phyloP scores from a whole-genome alignment of 1,140 invertebrate genomes.

The Metaphire vulgaris region DNA sequence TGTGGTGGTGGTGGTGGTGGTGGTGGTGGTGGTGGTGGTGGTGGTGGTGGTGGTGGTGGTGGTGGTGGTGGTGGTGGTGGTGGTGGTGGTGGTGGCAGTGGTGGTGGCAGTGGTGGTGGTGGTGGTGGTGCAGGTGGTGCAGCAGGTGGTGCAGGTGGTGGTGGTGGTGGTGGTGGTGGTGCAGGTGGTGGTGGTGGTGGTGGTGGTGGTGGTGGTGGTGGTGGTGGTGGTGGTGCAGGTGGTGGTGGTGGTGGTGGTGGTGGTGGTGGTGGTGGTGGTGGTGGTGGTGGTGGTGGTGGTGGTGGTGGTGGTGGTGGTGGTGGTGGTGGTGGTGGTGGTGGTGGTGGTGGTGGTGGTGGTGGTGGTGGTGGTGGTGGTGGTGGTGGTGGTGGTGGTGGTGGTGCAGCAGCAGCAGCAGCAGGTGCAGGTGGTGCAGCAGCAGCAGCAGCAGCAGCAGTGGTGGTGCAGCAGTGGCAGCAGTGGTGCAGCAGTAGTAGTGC shows the following conservation, averaged over 20 bases:
- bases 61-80: neutral
- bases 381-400: conserved; percentile 9
- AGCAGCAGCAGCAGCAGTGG: too few relatives aligned
- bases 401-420: neutral
- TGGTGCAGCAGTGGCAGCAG: too few relatives aligned
- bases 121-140: neutral
- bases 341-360: conserved; percentile 7
- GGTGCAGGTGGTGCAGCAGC: conserved; percentile 17
- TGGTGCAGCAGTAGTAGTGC: too few relatives aligned
- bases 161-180: neutral
- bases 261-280: neutral
- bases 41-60: too few relatives aligned
- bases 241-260: neutral
- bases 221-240: neutral
- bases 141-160: neutral
- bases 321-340: conserved; percentile 4
- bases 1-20: too few relatives aligned
- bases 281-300: neutral
- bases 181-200: neutral
- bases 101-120: neutral
- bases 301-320: neutral
- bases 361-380: conserved; percentile 9
- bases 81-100: neutral
- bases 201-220: neutral
- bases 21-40: too few relatives aligned